phyloP scores from a whole-genome alignment of 2,797 vertebrate genomes.

The Sebastes oblongus region DNA sequence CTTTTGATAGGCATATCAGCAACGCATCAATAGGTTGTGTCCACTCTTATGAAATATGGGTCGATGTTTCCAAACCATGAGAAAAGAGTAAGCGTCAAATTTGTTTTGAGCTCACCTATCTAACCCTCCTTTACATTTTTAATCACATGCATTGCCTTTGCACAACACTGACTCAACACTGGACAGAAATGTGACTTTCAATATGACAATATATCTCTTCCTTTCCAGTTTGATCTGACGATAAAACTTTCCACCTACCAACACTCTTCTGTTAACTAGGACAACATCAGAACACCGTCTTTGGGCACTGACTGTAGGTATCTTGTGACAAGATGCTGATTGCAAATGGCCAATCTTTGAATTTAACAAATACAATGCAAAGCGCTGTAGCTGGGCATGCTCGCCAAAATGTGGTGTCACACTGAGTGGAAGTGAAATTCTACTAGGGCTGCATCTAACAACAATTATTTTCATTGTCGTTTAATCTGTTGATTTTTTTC shows the following conservation, averaged over 20 bases:
- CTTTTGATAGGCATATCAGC: neutral
- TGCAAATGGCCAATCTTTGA: slow-evolving; percentile 50
- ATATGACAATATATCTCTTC: neutral
- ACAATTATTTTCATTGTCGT: neutral
- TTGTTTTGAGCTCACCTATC: neutral
- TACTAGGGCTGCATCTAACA: neutral
- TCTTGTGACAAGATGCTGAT: slow-evolving; percentile 21
- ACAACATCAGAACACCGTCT: neutral
- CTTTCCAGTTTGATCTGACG: neutral
- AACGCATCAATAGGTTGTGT: neutral
- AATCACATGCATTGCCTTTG: neutral
- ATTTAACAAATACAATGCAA: slow-evolving; percentile 55
- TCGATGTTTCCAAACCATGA: neutral
- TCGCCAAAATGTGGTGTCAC: neutral
- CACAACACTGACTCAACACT: neutral
- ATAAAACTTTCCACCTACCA: neutral
- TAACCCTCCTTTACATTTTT: neutral
- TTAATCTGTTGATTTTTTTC: neutral
- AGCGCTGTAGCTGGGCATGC: neutral
- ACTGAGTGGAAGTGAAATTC: neutral
- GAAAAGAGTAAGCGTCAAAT: neutral
- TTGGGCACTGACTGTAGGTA: neutral
- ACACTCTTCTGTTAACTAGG: neutral
- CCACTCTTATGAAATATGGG: neutral
- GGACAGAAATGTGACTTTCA: neutral